Conservation (phyloP, 92 coral and sea anemone species). For the Porites lobata region DNA sequence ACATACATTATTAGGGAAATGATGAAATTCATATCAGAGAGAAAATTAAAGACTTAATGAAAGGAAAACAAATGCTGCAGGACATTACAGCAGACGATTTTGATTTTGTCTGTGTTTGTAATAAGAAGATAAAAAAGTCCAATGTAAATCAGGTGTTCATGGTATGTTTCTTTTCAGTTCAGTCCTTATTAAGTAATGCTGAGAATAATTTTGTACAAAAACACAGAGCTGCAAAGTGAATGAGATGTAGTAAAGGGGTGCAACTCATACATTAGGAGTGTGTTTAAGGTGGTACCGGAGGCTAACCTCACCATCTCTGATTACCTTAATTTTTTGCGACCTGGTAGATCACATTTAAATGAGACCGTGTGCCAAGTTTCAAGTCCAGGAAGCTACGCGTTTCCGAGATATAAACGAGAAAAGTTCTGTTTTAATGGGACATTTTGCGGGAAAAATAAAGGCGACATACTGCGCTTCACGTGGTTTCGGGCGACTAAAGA, state of each 20-base stretch:
- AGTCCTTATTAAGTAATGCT: slow-evolving; percentile 14
- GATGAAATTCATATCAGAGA: slow-evolving; percentile 2
- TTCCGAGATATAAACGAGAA: too few species aligned
- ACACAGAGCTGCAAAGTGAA: slow-evolving; percentile 12
- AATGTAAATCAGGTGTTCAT: slow-evolving; percentile 30
- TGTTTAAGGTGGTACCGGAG: too few species aligned
- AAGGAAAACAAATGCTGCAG: slow-evolving; percentile 38
- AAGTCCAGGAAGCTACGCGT: too few species aligned
- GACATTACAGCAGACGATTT: slow-evolving; percentile 44
- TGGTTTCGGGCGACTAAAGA: too few species aligned
- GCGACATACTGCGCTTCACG: too few species aligned
- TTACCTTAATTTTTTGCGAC: too few species aligned
- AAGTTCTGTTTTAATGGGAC: too few species aligned
- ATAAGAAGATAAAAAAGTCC: slow-evolving; percentile 62
- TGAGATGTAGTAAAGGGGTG: slow-evolving; percentile 13
- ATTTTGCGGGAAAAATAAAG: too few species aligned
- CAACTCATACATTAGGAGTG: not conserved
- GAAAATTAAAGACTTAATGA: not conserved
- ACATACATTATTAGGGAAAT: slow-evolving; percentile 39
- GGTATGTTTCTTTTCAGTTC: slow-evolving; percentile 16
- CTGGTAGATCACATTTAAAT: too few species aligned
- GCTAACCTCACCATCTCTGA: too few species aligned
- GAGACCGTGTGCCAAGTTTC: too few species aligned
- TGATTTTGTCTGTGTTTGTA: slow-evolving; percentile 64
- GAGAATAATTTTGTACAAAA: slow-evolving; percentile 4